Evolutionary conservation across 2,797 vertebrate genomes (phyloP).

Genomic region (Halcyon leucocephala): DNA sequence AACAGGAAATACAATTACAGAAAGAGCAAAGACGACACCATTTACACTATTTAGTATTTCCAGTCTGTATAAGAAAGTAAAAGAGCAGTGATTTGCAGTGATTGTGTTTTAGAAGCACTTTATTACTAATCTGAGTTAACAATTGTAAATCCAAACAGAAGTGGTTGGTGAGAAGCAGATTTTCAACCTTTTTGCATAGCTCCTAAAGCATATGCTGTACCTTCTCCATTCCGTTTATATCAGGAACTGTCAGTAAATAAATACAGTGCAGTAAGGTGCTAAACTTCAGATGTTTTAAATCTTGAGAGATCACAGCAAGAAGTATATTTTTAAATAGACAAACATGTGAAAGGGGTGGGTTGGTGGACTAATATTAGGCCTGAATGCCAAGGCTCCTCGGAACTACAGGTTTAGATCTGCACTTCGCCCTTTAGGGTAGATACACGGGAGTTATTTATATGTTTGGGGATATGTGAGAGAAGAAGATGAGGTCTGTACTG

Average conservation of each 20-base stretch:
- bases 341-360: not conserved
- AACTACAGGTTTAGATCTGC: conserved; percentile 31
- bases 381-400: not conserved
- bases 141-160: not conserved
- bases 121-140: not conserved
- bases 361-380: conserved; percentile 36
- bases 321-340: conserved; percentile 40
- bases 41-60: not conserved
- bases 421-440: conserved; percentile 55
- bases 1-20: not conserved
- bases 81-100: not conserved
- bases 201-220: not conserved
- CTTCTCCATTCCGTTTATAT: not conserved
- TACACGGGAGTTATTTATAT: conserved; percentile 47
- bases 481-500: not conserved
- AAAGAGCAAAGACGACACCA: not conserved
- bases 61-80: not conserved
- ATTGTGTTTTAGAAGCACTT: not conserved
- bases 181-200: not conserved
- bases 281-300: not conserved
- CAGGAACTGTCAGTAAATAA: not conserved
- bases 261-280: not conserved
- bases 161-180: not conserved
- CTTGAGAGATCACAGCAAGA: not conserved
- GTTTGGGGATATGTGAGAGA: conserved; percentile 11